phyloP scores from a whole-genome alignment of 2,113 vertebrate genomes.

The Patagioenas fasciata region DNA sequence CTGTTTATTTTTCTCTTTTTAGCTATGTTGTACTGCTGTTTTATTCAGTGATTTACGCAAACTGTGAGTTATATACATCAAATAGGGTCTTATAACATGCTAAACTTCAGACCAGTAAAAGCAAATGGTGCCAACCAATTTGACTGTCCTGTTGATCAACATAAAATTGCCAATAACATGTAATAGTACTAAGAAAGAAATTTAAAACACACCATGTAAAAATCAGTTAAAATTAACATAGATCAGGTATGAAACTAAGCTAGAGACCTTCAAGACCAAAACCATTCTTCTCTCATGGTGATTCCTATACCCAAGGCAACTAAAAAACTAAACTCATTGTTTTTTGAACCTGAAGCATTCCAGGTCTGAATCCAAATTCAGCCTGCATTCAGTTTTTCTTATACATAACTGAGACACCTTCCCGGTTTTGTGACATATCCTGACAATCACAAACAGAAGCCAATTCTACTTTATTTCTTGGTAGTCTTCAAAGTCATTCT shows the following conservation, averaged over 20 bases:
- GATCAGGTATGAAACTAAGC: not conserved
- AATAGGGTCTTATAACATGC: not conserved
- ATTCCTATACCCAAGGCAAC: fast-evolving
- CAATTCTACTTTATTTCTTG: not conserved
- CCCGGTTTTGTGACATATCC: not conserved
- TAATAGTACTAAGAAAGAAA: not conserved
- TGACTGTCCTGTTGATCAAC: not conserved
- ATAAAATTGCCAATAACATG: not conserved
- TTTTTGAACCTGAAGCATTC: not conserved
- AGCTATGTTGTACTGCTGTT: not conserved
- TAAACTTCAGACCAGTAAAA: not conserved
- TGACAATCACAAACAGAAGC: not conserved
- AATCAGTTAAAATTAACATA: too few species aligned
- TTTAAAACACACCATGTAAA: too few species aligned
- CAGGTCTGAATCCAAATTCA: fast-evolving
- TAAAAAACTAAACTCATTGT: not conserved
- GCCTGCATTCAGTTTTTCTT: not conserved
- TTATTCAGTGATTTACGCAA: not conserved
- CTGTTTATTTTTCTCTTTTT: not conserved
- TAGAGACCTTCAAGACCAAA: not conserved
- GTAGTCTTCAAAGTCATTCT: not conserved
- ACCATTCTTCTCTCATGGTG: not conserved
- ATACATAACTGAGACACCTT: not conserved
- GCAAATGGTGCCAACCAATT: not conserved
- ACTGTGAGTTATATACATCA: not conserved